Base-by-base conservation (phyloP, 2,888 invertebrate genomes). In the Epinotia bilunana region DNA sequence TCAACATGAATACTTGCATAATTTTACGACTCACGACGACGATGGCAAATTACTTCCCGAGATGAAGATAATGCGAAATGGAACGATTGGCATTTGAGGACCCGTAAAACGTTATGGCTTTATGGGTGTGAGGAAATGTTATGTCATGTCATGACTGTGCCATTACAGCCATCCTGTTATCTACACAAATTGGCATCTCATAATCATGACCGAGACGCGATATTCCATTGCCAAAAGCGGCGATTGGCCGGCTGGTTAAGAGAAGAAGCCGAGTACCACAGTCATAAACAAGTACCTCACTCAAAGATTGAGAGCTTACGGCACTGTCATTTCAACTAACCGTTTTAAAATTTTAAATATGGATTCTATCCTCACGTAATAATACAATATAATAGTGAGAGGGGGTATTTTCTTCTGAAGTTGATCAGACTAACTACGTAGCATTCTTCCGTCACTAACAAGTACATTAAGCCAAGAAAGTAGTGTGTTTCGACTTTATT, bases 61-160 rank as follows among this genome's bases (percentile, higher is more conserved):
- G 74, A 74, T 64, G 39, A 58, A 74, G 74, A 70, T 74, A 74
- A 65, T 55, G 58, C 60, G 13, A 28, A 64, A 74, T 60, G 43
- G 28, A 60, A 39, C 65, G 55, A 65, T 65, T 74, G 74, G 55
- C 74, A 74, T 74, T 71, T 74, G 64, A 65, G 39, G 71, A 61
- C 65, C 70, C 60, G 65, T 74, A 71, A 74, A 74, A 53, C 53
- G 53, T 71, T 71, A 74, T 70, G 53, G 60, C 33, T 39, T 28
- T 58, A 73, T 65, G 58, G 61, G 39, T 60, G 57, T 73, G 63
- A 18, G 46, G 69, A 70, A 70, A 63, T 49, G 18, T 70, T 23
- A n/a, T 6, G 13, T 2, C 65, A 67, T 20, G 63, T 13, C 60
- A 61, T 65, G 28, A 57, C 55, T 39, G 55, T 33, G 23, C 39